Percentiles rank a stretch among this genome's conserved stretches.
Evolutionary conservation across 92 coral and sea anemone species (phyloP).

Genomic region (Virgularia gustaviana): DNA sequence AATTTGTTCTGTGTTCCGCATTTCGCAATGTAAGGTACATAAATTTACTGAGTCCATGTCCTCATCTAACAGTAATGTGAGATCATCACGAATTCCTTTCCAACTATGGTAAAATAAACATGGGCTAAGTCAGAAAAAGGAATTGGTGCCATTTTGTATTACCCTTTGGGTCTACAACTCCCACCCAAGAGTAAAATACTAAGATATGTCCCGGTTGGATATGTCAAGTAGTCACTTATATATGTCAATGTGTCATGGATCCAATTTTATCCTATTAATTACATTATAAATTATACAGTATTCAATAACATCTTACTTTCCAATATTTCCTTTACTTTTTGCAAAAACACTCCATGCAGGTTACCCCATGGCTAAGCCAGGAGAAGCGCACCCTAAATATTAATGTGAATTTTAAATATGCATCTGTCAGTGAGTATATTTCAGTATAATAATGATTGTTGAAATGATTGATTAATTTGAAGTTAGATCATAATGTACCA

Average conservation of each 20-base stretch:
- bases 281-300: not conserved
- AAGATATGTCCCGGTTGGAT: too few relatives aligned
- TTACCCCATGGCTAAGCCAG: constrained; percentile 13
- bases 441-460: too few relatives aligned
- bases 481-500: not conserved
- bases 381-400: constrained; percentile 8
- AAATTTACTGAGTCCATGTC: constrained; percentile 3
- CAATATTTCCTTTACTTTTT: too few relatives aligned
- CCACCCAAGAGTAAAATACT: too few relatives aligned
- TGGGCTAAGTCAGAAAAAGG: too few relatives aligned
- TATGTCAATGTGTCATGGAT: too few relatives aligned
- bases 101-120: constrained; percentile 3
- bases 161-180: too few relatives aligned
- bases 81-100: constrained; percentile 12
- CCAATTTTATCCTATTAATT: not conserved
- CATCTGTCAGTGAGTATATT: too few relatives aligned
- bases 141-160: too few relatives aligned
- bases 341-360: constrained; percentile 3
- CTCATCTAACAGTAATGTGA: constrained; percentile 3
- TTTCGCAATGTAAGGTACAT: not conserved
- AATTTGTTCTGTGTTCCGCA: not conserved
- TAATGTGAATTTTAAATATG: not conserved
- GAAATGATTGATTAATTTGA: too few relatives aligned
- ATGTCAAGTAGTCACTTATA: too few relatives aligned
- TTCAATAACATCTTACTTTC: not conserved